phyloP scores from a whole-genome alignment of 2,797 vertebrate species.

The Tenualosa ilisha region DNA sequence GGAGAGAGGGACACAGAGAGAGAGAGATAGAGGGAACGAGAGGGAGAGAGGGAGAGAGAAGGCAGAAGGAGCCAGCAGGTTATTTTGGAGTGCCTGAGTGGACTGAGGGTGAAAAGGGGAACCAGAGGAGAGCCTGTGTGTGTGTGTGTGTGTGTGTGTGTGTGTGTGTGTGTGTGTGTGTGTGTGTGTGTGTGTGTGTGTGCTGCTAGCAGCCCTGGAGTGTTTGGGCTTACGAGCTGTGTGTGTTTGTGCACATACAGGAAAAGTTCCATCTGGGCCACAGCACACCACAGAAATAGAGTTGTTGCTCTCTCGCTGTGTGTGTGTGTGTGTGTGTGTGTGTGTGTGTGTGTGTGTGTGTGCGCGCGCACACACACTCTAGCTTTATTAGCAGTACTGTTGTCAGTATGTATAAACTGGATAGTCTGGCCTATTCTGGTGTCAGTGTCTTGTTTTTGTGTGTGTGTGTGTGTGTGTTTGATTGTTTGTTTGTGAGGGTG shows the following conservation, averaged over 20 bases:
- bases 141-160: not conserved
- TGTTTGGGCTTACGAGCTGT: not conserved
- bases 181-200: not conserved
- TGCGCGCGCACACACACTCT: not conserved
- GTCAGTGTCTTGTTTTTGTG: not conserved
- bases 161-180: constrained; percentile 1
- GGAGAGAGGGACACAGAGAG: not conserved
- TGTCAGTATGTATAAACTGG: not conserved
- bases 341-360: constrained; percentile 4
- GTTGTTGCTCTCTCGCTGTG: not conserved
- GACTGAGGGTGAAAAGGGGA: not conserved
- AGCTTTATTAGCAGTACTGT: not conserved
- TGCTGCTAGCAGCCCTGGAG: not conserved
- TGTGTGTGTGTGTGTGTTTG: constrained; percentile 27
- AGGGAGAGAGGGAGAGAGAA: not conserved
- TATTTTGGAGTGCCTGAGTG: not conserved
- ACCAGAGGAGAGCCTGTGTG: not conserved
- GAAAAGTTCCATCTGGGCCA: constrained; percentile 6
- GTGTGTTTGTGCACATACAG: constrained; percentile 15
- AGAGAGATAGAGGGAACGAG: not conserved
- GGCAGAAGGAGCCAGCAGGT: not conserved
- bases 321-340: constrained; percentile 10
- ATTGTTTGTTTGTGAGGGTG: not conserved
- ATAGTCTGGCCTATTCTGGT: constrained; percentile 32
- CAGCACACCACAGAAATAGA: constrained; percentile 11